These are phyloP conservation scores for Rapana venosa DNA, from an alignment of 2,888 invertebrate genomes.

Conservation along the genomic window DNA sequence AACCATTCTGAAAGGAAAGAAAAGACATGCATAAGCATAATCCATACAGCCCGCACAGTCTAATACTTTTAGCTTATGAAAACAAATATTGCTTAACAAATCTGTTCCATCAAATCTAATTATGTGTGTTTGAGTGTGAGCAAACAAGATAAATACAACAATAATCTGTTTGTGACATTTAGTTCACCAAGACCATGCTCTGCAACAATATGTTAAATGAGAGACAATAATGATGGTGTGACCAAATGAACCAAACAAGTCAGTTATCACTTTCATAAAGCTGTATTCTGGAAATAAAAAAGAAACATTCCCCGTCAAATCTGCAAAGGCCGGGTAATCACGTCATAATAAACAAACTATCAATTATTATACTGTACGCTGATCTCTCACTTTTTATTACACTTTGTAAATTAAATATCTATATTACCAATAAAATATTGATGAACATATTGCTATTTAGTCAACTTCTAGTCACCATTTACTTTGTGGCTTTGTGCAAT, in stretches of 20 bases:
- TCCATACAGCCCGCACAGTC: too few relatives aligned
- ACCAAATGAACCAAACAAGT: slow-evolving; percentile 18
- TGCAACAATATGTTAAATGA: neutral
- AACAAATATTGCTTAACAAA: too few relatives aligned
- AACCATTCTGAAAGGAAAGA: too few relatives aligned
- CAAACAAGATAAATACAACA: too few relatives aligned
- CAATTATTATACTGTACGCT: neutral
- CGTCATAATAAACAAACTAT: neutral
- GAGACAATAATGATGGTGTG: neutral
- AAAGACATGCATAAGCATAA: too few relatives aligned
- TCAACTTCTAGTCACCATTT: neutral
- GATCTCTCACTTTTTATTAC: neutral
- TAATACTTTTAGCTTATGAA: too few relatives aligned
- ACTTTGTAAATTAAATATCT: neutral
- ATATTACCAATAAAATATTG: neutral
- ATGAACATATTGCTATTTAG: neutral
- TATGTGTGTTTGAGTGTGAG: too few relatives aligned
- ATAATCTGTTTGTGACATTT: neutral
- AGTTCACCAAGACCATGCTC: slow-evolving; percentile 1
- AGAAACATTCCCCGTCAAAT: neutral
- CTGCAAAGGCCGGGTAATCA: neutral
- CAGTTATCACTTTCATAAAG: neutral
- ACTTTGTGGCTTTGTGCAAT: neutral
- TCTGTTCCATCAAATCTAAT: too few relatives aligned
- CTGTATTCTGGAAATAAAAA: slow-evolving; percentile 24